A percentile compares a stretch with the other conserved stretches of the same genome.
Conservation (phyloP, 2,797 vertebrate genomes). For the Intellagama lesueurii region DNA sequence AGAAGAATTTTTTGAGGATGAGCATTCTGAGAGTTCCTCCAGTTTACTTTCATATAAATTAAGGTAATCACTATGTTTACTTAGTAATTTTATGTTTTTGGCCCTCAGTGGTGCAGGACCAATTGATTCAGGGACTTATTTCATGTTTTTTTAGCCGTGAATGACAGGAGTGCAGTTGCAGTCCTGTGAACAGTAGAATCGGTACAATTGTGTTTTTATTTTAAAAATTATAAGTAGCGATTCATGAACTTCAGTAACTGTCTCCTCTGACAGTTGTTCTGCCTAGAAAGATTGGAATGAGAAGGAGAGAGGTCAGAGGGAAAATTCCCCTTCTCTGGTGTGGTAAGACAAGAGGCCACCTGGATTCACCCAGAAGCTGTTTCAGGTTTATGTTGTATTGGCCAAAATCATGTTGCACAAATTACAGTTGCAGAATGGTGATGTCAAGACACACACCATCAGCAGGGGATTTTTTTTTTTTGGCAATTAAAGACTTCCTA, state of each 20-base stretch:
- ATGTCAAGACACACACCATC: too few relatives aligned
- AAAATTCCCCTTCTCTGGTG: neutral
- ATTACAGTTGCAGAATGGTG: too few relatives aligned
- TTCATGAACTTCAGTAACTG: neutral
- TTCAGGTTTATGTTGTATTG: neutral
- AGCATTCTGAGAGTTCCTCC: slow-evolving; percentile 89
- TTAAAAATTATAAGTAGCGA: neutral
- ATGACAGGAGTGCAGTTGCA: too few relatives aligned
- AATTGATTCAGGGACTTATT: neutral
- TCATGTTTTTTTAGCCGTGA: neutral
- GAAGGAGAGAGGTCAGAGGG: neutral
- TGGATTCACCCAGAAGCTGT: neutral
- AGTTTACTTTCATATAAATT: slow-evolving; percentile 87
- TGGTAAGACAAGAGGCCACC: neutral
- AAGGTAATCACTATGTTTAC: slow-evolving; percentile 76
- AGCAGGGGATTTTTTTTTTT: too few relatives aligned
- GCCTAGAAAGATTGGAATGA: neutral
- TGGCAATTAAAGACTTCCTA: too few relatives aligned
- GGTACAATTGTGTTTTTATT: neutral
- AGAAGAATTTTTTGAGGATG: slow-evolving; percentile 89
- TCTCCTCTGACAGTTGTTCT: neutral
- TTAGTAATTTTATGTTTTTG: slow-evolving; percentile 28
- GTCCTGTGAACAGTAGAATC: neutral
- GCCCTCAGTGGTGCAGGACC: accelerated
- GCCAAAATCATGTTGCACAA: too few relatives aligned